Percentiles rank a stretch among this genome's conserved stretches.
Evolutionary conservation across 1,140 invertebrate species (phyloP).

Genomic region (Achroia grisella): DNA sequence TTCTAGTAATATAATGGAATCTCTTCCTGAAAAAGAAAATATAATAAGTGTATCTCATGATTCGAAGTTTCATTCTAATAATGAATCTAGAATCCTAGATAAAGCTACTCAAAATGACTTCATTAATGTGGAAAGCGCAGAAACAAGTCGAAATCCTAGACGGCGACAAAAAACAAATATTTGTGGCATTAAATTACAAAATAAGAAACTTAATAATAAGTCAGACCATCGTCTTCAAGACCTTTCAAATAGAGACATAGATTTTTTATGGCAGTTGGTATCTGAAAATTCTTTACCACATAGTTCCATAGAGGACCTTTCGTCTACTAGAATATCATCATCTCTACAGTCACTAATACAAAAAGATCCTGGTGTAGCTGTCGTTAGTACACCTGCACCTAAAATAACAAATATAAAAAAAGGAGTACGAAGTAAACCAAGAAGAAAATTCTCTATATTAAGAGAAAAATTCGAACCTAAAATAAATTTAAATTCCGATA

Average conservation of each 20-base stretch:
- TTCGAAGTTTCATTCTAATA: slow-evolving; percentile 39
- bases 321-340: slow-evolving; percentile 53
- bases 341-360: slow-evolving; percentile 68
- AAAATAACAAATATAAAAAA: slow-evolving; percentile 59
- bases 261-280: slow-evolving; percentile 68
- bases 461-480: slow-evolving; percentile 77
- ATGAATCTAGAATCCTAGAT: slow-evolving; percentile 29
- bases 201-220: slow-evolving; percentile 41
- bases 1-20: slow-evolving; percentile 61
- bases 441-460: slow-evolving; percentile 76
- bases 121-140: slow-evolving; percentile 17
- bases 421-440: slow-evolving; percentile 60
- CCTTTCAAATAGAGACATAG: slow-evolving; percentile 67
- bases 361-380: slow-evolving; percentile 43
- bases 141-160: slow-evolving; percentile 32
- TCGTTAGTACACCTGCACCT: slow-evolving; percentile 29
- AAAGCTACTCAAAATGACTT: slow-evolving; percentile 16
- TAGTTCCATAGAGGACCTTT: slow-evolving; percentile 46
- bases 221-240: slow-evolving; percentile 43
- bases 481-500: slow-evolving; percentile 59
- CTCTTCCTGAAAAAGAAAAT: slow-evolving; percentile 56
- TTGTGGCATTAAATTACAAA: slow-evolving; percentile 29
- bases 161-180: slow-evolving; percentile 31
- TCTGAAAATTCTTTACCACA: slow-evolving; percentile 49
- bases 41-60: slow-evolving; percentile 39